Percentiles rank a stretch among this genome's conserved stretches.
Evolutionary conservation across 2,113 vertebrate species (phyloP).

Genomic region (Oncorhynchus mykiss): DNA sequence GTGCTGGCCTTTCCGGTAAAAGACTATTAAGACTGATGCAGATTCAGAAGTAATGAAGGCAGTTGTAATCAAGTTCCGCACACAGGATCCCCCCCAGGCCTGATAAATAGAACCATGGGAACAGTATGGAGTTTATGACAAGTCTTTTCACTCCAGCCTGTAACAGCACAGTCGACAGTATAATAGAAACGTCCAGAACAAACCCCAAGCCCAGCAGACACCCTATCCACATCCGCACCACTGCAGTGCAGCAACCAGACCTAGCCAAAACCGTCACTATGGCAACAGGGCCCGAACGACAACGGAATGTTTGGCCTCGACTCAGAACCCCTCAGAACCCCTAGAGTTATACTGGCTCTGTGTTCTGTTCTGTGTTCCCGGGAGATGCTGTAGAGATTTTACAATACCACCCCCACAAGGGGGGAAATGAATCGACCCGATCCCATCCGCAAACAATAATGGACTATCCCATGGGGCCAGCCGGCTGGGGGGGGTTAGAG

Average conservation of each 20-base stretch:
- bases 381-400: background rate
- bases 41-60: conserved; percentile 13
- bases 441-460: conserved; percentile 28
- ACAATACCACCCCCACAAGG: conserved; percentile 36
- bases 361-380: conserved; percentile 12
- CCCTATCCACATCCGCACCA: conserved; percentile 33
- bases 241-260: background rate
- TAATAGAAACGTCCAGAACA: conserved; percentile 8
- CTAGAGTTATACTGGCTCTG: conserved; percentile 6
- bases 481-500: background rate
- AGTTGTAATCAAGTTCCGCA: conserved; percentile 13
- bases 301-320: conserved; percentile 59
- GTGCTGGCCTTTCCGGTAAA: background rate
- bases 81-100: conserved; percentile 1
- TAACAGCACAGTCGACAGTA: conserved; percentile 21
- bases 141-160: background rate
- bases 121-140: background rate
- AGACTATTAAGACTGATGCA: background rate
- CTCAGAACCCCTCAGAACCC: conserved; percentile 45
- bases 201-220: background rate
- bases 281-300: conserved; percentile 37
- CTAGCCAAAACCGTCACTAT: conserved; percentile 29
- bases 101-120: conserved; percentile 10
- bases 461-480: conserved; percentile 27
- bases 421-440: conserved; percentile 17